Base-by-base conservation (phyloP, 2,888 invertebrate genomes). In the Apodemia zela region DNA sequence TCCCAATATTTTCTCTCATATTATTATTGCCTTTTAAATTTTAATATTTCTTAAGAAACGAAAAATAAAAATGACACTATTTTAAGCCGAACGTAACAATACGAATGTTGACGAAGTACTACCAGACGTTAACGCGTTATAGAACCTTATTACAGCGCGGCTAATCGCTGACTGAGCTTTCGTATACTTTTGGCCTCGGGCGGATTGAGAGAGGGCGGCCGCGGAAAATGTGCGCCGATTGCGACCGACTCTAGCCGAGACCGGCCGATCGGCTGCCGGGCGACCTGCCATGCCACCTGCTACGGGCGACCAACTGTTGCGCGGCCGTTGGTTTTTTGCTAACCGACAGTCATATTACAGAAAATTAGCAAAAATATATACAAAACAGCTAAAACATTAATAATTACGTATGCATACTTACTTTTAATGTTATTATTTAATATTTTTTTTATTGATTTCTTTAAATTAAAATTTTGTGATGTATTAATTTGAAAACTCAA, bases 211-310 rank as follows among this genome's bases (percentile, higher is more conserved):
- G 87, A 87, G 88, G 89, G 87, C 88, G 88, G 89, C 82, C 81
- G 82, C 76, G 85, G 82, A 83, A 84, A 82, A 81, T 75, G 78
- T 67, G 65, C 75, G 63, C 73, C 82, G 84, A 72, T 29, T 6
- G 71, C 60, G 45, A 63, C 60, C 69, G 67, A 77, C 60, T 54
- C 72, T 71, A 59, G 58, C 65, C 71, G 72, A 70, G 62, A 38
- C 33, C 49, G 51, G 69, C 74, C 84, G 84, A 82, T 68, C 67
- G 69, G 49, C 67, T 63, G 70, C 76, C 82, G 83, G 80, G 72
- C 79, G 88, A 89, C 90, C 89, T 89, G 89, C 85, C 89, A 82
- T 81, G 82, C 89, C 89, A 89, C 90, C 90, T 89, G 89, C 89
- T 84, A 77, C 81, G 72, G 67, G 29, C 65, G 74, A 79, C 89